Percentiles rank a stretch among this genome's conserved stretches.
These are phyloP conservation scores for Oreotrochilus melanogaster DNA, from an alignment of 2,113 vertebrate species.

Conservation along the genomic window DNA sequence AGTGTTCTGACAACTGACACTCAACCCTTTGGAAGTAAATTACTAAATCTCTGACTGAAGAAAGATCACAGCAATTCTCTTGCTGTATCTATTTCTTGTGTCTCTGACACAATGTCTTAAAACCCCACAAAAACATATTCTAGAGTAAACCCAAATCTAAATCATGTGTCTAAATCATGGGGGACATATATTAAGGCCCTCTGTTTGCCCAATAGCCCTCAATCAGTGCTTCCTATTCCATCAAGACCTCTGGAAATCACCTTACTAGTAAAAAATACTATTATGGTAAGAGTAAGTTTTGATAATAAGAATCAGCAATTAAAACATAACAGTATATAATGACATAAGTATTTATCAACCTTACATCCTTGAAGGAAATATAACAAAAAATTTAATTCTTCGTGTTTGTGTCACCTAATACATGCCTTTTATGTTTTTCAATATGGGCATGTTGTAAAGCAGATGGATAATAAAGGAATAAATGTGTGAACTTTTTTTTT, in stretches of 20 bases:
- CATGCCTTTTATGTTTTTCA: background rate
- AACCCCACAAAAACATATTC: background rate
- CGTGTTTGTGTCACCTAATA: background rate
- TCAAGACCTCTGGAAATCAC: background rate
- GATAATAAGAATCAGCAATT: background rate
- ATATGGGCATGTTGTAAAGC: background rate
- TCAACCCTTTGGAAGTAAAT: background rate
- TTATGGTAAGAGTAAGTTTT: background rate
- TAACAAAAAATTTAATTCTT: background rate
- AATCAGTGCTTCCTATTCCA: background rate
- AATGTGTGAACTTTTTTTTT: background rate
- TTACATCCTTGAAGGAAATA: background rate
- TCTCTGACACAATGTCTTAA: background rate
- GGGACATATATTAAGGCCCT: fast-evolving
- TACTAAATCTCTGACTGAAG: background rate
- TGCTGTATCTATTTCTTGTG: background rate
- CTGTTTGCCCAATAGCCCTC: background rate
- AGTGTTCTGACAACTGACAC: background rate
- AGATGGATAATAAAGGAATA: background rate
- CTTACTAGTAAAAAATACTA: background rate
- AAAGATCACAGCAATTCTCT: background rate
- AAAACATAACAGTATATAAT: background rate
- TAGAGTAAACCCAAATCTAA: background rate
- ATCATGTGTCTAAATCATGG: background rate
- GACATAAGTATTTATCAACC: background rate